Percentiles rank a stretch among this genome's conserved stretches.
These are phyloP conservation scores for Leptestheria dahalacensis DNA, from an alignment of 1,140 invertebrate genomes.

Conservation along the genomic window DNA sequence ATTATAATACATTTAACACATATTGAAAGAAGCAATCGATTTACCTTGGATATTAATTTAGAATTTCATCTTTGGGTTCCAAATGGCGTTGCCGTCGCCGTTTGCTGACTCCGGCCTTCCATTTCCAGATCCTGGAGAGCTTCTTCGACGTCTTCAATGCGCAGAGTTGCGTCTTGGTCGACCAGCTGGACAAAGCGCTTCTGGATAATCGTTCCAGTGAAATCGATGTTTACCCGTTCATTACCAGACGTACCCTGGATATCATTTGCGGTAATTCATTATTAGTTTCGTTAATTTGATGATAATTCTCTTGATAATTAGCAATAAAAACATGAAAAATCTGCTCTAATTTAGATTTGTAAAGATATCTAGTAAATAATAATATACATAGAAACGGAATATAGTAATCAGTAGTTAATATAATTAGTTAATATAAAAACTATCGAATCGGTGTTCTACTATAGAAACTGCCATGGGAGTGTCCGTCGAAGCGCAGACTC, in stretches of 20 bases:
- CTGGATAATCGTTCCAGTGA: slow-evolving; percentile 25
- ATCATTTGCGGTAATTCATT: slow-evolving; percentile 57
- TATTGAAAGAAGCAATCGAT: too few species aligned
- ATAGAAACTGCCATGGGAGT: slow-evolving; percentile 78
- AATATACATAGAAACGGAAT: too few species aligned
- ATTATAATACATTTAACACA: too few species aligned
- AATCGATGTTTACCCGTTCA: slow-evolving; percentile 56
- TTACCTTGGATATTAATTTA: slow-evolving; percentile 7
- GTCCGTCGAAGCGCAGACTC: slow-evolving; percentile 49
- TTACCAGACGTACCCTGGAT: slow-evolving; percentile 69
- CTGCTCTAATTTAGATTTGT: slow-evolving; percentile 25
- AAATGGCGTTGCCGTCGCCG: slow-evolving; percentile 40
- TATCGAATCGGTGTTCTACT: slow-evolving; percentile 26
- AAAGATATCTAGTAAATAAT: too few species aligned
- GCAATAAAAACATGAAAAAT: too few species aligned
- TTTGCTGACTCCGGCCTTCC: slow-evolving; percentile 45
- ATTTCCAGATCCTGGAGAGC: slow-evolving; percentile 45
- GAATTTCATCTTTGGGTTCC: slow-evolving; percentile 16
- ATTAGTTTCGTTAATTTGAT: too few species aligned
- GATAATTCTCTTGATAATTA: too few species aligned
- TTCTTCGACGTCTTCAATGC: slow-evolving; percentile 32
- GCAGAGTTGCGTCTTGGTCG: slow-evolving; percentile 33
- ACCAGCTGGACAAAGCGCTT: slow-evolving; percentile 25
- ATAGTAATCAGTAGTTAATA: too few species aligned
- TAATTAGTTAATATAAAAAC: too few species aligned